A percentile compares a stretch with the other conserved stretches of the same genome.
phyloP scores from a whole-genome alignment of 2,797 vertebrate genomes.

The Chaunax sp. region DNA sequence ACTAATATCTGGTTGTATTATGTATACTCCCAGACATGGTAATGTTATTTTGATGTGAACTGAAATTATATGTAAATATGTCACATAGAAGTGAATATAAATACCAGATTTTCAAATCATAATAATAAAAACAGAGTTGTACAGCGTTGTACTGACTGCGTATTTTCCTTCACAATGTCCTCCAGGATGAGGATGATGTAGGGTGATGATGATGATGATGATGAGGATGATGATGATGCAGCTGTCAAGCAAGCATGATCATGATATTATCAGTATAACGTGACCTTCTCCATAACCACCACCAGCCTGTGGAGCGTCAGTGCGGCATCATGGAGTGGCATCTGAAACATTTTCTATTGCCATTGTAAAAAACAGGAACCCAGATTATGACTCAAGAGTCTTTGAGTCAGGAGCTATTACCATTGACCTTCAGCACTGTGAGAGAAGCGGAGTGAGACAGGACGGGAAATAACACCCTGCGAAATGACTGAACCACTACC shows the following conservation, averaged over 20 bases:
- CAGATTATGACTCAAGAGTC: slow-evolving; percentile 66
- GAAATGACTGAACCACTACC: slow-evolving; percentile 22
- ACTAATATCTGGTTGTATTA: slow-evolving; percentile 36
- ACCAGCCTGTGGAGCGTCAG: slow-evolving; percentile 55
- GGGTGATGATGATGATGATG: slow-evolving; percentile 16
- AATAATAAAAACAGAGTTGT: too few species aligned
- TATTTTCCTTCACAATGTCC: slow-evolving; percentile 7
- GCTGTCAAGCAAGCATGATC: slow-evolving; percentile 45
- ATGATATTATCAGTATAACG: slow-evolving; percentile 36
- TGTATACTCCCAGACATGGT: slow-evolving; percentile 22
- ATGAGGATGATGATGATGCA: slow-evolving; percentile 25
- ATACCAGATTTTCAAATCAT: background rate
- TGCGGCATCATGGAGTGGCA: slow-evolving; percentile 49
- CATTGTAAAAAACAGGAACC: slow-evolving; percentile 55
- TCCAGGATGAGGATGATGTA: slow-evolving; percentile 24
- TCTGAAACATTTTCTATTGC: slow-evolving; percentile 53
- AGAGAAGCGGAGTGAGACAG: slow-evolving; percentile 41
- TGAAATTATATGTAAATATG: slow-evolving; percentile 21
- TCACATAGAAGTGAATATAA: background rate
- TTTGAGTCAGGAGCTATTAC: slow-evolving; percentile 65
- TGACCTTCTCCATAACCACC: slow-evolving; percentile 67
- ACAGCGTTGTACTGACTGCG: background rate
- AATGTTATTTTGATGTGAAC: slow-evolving; percentile 30
- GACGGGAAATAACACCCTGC: slow-evolving; percentile 34
- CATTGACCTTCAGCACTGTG: slow-evolving; percentile 66